Percentiles rank a stretch among this genome's conserved stretches.
These are phyloP conservation scores for Gobio occitaniae DNA, from an alignment of 2,797 vertebrate species.

Conservation along the genomic window DNA sequence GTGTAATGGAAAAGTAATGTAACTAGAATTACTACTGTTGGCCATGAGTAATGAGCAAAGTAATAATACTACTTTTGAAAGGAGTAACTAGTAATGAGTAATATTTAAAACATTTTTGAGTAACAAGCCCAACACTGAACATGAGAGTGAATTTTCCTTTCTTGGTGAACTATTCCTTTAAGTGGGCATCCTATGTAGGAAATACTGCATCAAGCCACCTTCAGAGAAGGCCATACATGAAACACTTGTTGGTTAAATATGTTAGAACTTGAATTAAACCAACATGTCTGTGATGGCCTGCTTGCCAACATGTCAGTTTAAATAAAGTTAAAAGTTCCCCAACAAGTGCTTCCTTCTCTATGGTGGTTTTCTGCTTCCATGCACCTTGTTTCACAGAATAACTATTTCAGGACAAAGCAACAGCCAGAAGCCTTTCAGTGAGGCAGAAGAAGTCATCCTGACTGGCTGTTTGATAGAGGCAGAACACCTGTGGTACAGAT, in stretches of 20 bases:
- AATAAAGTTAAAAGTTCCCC: neutral
- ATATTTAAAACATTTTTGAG: no score
- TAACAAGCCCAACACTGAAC: no score
- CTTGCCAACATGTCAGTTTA: neutral
- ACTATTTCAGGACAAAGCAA: neutral
- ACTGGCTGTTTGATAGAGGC: conserved; percentile 5
- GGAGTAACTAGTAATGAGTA: no score
- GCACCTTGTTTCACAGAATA: neutral
- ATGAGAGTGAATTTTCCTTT: neutral
- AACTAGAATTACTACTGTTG: no score
- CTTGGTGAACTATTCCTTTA: neutral
- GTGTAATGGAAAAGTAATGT: no score
- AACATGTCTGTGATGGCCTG: neutral
- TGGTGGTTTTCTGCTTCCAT: neutral
- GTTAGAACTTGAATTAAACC: neutral
- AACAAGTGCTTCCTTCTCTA: neutral
- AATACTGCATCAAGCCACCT: neutral
- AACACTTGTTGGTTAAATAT: neutral
- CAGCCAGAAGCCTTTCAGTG: conserved; percentile 25
- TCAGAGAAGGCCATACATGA: neutral
- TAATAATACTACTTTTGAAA: no score
- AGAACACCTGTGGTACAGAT: conserved; percentile 5
- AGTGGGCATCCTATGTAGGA: no score
- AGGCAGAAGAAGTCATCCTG: conserved; percentile 17
- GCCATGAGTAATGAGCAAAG: no score